Evolutionary conservation across 2,113 vertebrate species (phyloP).

Genomic region (Lynx canadensis): DNA sequence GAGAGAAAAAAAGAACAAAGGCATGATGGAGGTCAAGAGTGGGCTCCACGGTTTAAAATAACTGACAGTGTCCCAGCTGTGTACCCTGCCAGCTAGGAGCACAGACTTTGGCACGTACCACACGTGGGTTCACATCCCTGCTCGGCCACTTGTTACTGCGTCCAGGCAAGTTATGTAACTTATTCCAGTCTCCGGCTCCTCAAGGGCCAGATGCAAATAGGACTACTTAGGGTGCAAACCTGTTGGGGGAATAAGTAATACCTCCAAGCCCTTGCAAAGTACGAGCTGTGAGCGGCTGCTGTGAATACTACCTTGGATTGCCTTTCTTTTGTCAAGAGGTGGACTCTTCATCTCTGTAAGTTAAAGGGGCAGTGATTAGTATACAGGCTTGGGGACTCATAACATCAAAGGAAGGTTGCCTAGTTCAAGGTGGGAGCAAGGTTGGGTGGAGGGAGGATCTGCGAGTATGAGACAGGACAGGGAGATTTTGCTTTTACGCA

Average conservation of each 20-base stretch:
- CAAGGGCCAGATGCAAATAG: neutral
- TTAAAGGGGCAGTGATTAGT: neutral
- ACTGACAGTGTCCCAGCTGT: neutral
- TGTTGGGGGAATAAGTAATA: neutral
- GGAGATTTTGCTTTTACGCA: neutral
- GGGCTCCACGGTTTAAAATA: neutral
- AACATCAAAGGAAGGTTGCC: neutral
- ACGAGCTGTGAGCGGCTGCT: neutral
- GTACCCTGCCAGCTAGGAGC: neutral
- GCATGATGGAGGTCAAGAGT: neutral
- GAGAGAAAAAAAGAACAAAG: neutral
- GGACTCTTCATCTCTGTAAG: neutral
- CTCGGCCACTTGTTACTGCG: neutral
- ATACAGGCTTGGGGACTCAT: fast-evolving
- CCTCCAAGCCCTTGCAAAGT: neutral
- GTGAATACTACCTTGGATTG: neutral
- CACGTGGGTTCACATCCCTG: neutral
- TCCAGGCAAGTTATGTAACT: neutral
- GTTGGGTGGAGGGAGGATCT: neutral
- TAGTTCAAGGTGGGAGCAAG: neutral
- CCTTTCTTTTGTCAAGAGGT: neutral
- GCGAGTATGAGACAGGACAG: neutral
- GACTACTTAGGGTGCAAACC: neutral
- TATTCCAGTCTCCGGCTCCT: neutral
- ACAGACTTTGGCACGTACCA: neutral